A percentile compares a stretch with the other conserved stretches of the same genome.
phyloP scores from a whole-genome alignment of 2,113 vertebrate genomes.

The Pedetes capensis region DNA sequence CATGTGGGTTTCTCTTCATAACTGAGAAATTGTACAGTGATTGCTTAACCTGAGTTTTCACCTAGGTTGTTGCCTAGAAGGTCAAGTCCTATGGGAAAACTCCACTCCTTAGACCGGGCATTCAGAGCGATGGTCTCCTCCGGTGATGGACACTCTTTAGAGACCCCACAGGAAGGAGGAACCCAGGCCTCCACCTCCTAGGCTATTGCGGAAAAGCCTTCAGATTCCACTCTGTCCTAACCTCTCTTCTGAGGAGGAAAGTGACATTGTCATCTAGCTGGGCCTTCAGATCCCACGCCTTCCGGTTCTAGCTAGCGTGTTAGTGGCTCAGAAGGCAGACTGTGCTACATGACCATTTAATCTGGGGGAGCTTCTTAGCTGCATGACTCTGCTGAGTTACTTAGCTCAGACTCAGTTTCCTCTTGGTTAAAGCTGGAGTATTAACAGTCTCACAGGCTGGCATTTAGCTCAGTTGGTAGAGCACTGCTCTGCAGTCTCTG shows the following conservation, averaged over 20 bases:
- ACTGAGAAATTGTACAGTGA: not conserved
- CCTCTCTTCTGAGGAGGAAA: not conserved
- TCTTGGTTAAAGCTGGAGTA: not conserved
- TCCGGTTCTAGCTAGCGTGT: not conserved
- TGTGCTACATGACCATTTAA: not conserved
- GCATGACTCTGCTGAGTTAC: not conserved
- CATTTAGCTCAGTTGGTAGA: no score
- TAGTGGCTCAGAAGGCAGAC: not conserved
- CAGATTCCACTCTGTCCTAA: not conserved
- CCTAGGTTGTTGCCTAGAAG: not conserved
- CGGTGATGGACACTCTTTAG: accelerated
- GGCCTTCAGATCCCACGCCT: accelerated
- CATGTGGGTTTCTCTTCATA: not conserved
- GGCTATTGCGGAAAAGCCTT: accelerated
- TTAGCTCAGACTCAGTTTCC: not conserved
- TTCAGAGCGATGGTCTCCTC: not conserved
- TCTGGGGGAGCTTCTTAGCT: not conserved
- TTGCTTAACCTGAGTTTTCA: not conserved
- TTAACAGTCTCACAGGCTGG: no score
- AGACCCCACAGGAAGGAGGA: accelerated
- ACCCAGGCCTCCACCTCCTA: accelerated
- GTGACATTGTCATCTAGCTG: not conserved
- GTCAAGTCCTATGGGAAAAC: not conserved
- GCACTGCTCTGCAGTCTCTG: no score
- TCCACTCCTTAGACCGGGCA: no score